Conservation (phyloP, 2,113 vertebrate species). For the Callocephalon fimbriatum region DNA sequence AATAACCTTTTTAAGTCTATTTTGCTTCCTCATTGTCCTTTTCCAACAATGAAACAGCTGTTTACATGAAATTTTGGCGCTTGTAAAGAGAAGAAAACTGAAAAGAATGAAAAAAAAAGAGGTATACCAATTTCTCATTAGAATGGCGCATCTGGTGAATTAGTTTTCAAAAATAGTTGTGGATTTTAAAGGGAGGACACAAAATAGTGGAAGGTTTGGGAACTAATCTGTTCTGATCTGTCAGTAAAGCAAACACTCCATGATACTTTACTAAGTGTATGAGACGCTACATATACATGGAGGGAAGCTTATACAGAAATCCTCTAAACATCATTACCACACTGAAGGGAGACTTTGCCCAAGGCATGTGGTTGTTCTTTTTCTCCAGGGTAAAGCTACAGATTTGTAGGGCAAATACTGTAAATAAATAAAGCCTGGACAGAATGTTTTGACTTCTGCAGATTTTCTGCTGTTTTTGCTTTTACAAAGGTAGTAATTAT, state of each 20-base stretch:
- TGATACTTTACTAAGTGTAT: neutral
- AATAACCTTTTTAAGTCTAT: neutral
- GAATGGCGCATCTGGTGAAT: neutral
- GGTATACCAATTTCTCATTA: neutral
- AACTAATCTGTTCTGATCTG: neutral
- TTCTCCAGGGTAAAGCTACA: neutral
- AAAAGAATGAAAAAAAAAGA: neutral
- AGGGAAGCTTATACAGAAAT: neutral
- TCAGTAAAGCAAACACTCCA: neutral
- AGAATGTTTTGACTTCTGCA: neutral
- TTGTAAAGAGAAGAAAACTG: neutral
- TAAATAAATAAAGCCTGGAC: neutral
- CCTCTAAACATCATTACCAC: neutral
- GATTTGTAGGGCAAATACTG: neutral
- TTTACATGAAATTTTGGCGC: neutral
- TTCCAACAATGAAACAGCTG: neutral
- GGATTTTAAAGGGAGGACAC: neutral
- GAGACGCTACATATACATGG: neutral
- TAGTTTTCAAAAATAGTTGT: neutral
- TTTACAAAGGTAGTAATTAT: neutral
- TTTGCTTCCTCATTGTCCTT: neutral
- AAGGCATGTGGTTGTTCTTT: neutral
- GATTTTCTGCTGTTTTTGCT: neutral
- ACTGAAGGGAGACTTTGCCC: neutral
- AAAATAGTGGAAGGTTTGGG: fast-evolving